A percentile compares a stretch with the other conserved stretches of the same genome.
Conservation (phyloP, 2,797 vertebrate species). For the Monodelphis domestica region DNA sequence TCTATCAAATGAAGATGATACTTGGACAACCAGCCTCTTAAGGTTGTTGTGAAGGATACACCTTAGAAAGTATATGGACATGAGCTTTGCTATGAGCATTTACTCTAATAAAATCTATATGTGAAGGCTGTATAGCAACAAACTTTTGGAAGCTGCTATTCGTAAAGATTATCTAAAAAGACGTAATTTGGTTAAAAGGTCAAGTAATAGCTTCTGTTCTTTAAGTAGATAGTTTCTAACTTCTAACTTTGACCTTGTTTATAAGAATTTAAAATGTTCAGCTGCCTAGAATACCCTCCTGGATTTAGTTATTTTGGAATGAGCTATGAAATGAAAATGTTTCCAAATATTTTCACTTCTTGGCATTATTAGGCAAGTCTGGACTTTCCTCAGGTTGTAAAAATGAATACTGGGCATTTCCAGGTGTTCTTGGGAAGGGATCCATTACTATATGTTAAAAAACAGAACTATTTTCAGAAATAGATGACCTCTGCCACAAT, state of each 20-base stretch:
- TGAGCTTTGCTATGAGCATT: too few relatives aligned
- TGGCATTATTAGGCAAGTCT: conserved; percentile 33
- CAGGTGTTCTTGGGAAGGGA: neutral
- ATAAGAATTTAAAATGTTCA: conserved; percentile 39
- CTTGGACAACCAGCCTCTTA: too few relatives aligned
- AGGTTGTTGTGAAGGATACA: too few relatives aligned
- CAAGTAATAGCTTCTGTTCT: conserved; percentile 18
- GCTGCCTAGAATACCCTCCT: neutral
- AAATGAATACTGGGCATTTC: neutral
- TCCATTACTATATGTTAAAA: neutral
- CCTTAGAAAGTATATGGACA: too few relatives aligned
- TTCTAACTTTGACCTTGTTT: conserved; percentile 57
- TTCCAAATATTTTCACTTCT: conserved; percentile 31
- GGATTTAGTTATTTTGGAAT: conserved; percentile 41
- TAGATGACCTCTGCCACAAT: neutral
- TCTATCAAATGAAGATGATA: too few relatives aligned
- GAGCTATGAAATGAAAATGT: neutral
- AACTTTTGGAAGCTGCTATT: conserved; percentile 6
- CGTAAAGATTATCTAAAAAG: neutral
- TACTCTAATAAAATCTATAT: too few relatives aligned
- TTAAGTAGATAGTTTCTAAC: conserved; percentile 21
- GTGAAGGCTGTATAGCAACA: neutral
- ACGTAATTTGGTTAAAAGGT: conserved; percentile 39
- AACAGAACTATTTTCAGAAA: neutral
- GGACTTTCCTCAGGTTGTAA: neutral